These are phyloP conservation scores for Brachyhypopomus occidentalis DNA, from an alignment of 2,113 vertebrate genomes.

Conservation along the genomic window DNA sequence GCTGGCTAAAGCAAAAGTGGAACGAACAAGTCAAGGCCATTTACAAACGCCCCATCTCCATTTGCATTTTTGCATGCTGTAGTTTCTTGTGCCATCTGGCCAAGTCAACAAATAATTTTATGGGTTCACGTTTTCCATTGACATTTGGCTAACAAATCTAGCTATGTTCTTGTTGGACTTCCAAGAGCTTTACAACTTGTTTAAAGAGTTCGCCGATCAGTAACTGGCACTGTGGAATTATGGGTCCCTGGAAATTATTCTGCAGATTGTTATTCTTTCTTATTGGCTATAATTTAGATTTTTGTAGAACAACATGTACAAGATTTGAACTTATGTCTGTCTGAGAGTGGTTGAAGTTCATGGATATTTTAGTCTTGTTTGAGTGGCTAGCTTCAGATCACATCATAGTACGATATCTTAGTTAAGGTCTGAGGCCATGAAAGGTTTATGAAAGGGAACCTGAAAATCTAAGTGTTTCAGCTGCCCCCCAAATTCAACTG, in stretches of 20 bases:
- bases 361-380: too few relatives aligned
- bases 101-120: constrained; percentile 24
- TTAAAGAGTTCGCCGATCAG: neutral
- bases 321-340: too few relatives aligned
- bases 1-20: constrained; percentile 10
- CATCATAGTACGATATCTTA: too few relatives aligned
- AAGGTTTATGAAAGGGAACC: too few relatives aligned
- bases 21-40: constrained; percentile 25
- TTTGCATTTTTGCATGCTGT: constrained; percentile 46
- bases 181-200: neutral
- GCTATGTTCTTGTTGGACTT: constrained; percentile 10
- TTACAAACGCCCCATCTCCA: constrained; percentile 42
- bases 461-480: too few relatives aligned
- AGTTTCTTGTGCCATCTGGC: constrained; percentile 29
- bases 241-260: neutral
- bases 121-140: constrained; percentile 40
- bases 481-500: too few relatives aligned
- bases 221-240: neutral
- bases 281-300: neutral
- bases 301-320: too few relatives aligned
- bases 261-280: neutral
- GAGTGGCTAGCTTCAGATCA: too few relatives aligned
- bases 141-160: constrained; percentile 52
- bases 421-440: too few relatives aligned
- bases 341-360: too few relatives aligned